These are phyloP conservation scores for Mus pahari DNA, from an alignment of 2,113 vertebrate genomes.

Conservation along the genomic window DNA sequence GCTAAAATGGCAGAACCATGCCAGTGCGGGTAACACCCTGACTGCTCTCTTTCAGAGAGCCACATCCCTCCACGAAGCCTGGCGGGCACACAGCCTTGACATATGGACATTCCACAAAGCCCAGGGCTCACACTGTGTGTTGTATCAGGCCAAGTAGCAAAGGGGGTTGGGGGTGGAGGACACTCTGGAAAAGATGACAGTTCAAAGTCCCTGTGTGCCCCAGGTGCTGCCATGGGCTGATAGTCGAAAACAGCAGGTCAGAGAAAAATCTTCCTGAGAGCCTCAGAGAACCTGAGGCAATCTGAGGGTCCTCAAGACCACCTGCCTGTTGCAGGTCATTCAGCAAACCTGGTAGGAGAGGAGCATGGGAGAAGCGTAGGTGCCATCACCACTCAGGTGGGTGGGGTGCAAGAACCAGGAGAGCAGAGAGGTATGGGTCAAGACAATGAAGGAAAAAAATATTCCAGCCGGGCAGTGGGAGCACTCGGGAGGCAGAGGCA, in stretches of 20 bases:
- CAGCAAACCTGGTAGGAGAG: background rate
- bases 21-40: background rate
- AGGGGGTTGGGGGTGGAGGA: too few species aligned
- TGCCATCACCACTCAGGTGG: background rate
- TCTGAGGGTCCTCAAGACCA: too few species aligned
- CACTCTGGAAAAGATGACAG: background rate
- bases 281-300: background rate
- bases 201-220: background rate
- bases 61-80: background rate
- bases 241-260: background rate
- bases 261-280: background rate
- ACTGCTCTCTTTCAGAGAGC: background rate
- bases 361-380: background rate
- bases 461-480: too few species aligned
- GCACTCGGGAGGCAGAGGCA: too few species aligned
- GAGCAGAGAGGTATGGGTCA: background rate
- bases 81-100: background rate
- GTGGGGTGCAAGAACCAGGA: background rate
- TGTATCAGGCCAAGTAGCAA: background rate
- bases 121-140: background rate
- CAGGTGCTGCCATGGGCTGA: background rate
- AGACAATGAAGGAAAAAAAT: background rate
- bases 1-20: fast-evolving
- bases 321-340: fast-evolving
- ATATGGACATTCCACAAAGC: background rate